phyloP scores from a whole-genome alignment of 2,113 vertebrate species.

The Fregata magnificens region DNA sequence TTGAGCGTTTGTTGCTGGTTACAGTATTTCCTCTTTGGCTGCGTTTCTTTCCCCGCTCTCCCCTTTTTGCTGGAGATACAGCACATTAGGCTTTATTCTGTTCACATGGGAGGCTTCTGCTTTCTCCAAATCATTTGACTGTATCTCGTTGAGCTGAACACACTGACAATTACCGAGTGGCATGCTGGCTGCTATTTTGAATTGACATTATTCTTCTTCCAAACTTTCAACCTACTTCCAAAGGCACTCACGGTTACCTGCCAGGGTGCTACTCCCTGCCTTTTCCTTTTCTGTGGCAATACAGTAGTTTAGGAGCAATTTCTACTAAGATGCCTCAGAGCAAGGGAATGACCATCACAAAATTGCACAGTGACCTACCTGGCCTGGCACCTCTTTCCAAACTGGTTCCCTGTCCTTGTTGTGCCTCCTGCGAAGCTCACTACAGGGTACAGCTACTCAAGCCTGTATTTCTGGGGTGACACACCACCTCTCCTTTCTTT shows the following conservation, averaged over 20 bases:
- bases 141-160: not conserved
- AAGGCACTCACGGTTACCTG: not conserved
- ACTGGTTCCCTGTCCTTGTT: not conserved
- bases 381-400: not conserved
- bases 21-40: not conserved
- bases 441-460: not conserved
- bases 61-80: not conserved
- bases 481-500: not conserved
- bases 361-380: not conserved
- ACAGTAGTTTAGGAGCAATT: not conserved
- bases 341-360: not conserved
- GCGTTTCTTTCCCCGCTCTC: not conserved
- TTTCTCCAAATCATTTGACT: not conserved
- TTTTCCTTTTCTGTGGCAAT: not conserved
- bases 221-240: not conserved
- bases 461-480: not conserved
- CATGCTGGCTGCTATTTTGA: not conserved
- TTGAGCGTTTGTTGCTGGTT: not conserved
- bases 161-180: not conserved
- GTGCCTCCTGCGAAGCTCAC: not conserved
- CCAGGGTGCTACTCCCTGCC: not conserved
- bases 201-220: not conserved
- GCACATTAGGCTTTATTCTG: not conserved
- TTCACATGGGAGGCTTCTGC: not conserved
- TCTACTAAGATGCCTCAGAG: not conserved